A percentile compares a stretch with the other conserved stretches of the same genome.
These are phyloP conservation scores for Cheilosia urbana DNA, from an alignment of 2,888 invertebrate genomes.

Conservation along the genomic window DNA sequence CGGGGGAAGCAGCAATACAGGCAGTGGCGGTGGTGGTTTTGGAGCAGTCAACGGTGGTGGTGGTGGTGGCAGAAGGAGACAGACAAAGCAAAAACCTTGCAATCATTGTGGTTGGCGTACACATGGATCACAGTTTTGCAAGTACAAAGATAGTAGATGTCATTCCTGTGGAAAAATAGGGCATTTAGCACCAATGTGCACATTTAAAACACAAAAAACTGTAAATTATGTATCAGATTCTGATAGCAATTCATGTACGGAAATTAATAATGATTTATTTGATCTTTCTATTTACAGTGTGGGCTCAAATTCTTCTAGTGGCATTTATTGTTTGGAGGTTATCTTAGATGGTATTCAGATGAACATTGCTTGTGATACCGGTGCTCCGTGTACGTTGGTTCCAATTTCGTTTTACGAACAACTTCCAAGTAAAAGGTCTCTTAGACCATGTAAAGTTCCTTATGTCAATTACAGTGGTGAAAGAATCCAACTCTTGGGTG, in stretches of 20 bases:
- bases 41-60: neutral
- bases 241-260: no score
- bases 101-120: no score
- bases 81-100: no score
- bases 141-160: no score
- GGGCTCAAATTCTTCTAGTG: conserved; percentile 20
- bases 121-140: no score
- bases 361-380: no score
- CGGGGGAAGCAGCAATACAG: neutral
- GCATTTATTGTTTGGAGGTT: conserved; percentile 21
- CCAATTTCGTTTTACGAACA: conserved; percentile 47
- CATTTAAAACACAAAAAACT: no score
- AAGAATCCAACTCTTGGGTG: conserved; percentile 31
- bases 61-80: no score
- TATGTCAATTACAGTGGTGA: conserved; percentile 33
- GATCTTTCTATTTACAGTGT: conserved; percentile 20
- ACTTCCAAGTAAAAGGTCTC: conserved; percentile 1
- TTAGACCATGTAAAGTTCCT: conserved; percentile 20
- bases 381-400: conserved; percentile 53
- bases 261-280: no score
- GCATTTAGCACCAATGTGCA: no score
- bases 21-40: conserved; percentile 1
- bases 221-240: no score
- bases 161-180: no score
- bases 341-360: conserved; percentile 35